These are phyloP conservation scores for Euthynnus affinis DNA, from an alignment of 2,797 vertebrate genomes.

Conservation along the genomic window DNA sequence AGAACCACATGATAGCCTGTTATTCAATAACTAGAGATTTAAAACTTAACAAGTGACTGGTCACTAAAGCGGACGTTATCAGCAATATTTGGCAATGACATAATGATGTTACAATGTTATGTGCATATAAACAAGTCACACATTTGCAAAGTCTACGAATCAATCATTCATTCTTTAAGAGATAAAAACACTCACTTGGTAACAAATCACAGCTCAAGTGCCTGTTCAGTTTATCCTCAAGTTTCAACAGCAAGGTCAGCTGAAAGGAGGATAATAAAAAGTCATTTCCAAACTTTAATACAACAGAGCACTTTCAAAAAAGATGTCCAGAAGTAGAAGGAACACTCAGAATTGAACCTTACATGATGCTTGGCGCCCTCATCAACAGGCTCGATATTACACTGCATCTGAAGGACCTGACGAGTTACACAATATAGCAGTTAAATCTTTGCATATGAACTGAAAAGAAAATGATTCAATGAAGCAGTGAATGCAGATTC, in stretches of 20 bases:
- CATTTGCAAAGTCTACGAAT: background rate
- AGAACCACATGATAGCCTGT: no score
- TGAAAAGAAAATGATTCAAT: no score
- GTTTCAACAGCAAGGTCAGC: constrained; percentile 96
- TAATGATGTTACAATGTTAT: background rate
- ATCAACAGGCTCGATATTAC: constrained; percentile 97
- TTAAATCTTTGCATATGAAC: background rate
- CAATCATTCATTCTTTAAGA: background rate
- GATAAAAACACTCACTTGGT: constrained; percentile 84
- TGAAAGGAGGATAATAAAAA: constrained; percentile 63
- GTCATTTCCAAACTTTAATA: background rate
- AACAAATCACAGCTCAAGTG: constrained; percentile 98
- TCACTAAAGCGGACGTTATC: no score
- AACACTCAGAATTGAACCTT: constrained; percentile 57
- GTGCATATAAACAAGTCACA: background rate
- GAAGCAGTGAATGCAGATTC: no score
- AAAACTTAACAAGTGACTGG: no score
- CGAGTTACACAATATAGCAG: background rate
- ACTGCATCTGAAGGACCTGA: constrained; percentile 98
- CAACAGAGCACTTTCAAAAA: background rate
- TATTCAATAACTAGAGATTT: no score
- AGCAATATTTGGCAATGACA: background rate
- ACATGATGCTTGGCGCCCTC: constrained; percentile 97
- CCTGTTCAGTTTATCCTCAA: constrained; percentile 98
- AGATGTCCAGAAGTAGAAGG: background rate